These are phyloP conservation scores for Protobothrops mucrosquamatus DNA, from an alignment of 2,113 vertebrate species.

Conservation along the genomic window DNA sequence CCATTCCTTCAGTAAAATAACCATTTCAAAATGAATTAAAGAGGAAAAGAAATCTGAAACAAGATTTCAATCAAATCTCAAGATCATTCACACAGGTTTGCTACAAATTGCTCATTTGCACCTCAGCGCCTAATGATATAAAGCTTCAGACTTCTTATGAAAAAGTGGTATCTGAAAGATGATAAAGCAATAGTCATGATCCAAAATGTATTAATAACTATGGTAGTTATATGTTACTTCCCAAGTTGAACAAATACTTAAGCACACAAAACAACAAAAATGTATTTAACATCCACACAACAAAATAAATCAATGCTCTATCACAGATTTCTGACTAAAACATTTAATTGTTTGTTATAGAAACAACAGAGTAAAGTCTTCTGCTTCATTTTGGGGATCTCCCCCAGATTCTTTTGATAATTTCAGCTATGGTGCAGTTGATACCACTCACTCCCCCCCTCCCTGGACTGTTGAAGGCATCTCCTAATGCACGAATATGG, in stretches of 20 bases:
- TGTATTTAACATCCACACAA: not conserved
- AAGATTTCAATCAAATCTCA: not conserved
- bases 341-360: not conserved
- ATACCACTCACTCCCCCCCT: not conserved
- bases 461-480: no score
- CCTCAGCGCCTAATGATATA: not conserved
- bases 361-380: not conserved
- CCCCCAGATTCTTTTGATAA: not conserved
- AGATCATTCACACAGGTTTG: not conserved
- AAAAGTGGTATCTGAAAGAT: not conserved
- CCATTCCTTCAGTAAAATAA: not conserved
- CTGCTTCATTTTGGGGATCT: not conserved
- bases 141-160: not conserved
- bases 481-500: no score
- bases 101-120: not conserved
- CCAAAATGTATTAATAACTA: not conserved
- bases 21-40: not conserved
- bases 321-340: not conserved
- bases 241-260: not conserved
- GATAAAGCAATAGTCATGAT: not conserved
- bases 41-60: not conserved
- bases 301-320: no score
- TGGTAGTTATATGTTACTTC: not conserved
- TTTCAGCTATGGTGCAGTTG: not conserved
- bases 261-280: not conserved